Percentiles rank a stretch among this genome's conserved stretches.
These are phyloP conservation scores for Brachyopa scutellaris DNA, from an alignment of 2,888 invertebrate genomes.

Conservation along the genomic window DNA sequence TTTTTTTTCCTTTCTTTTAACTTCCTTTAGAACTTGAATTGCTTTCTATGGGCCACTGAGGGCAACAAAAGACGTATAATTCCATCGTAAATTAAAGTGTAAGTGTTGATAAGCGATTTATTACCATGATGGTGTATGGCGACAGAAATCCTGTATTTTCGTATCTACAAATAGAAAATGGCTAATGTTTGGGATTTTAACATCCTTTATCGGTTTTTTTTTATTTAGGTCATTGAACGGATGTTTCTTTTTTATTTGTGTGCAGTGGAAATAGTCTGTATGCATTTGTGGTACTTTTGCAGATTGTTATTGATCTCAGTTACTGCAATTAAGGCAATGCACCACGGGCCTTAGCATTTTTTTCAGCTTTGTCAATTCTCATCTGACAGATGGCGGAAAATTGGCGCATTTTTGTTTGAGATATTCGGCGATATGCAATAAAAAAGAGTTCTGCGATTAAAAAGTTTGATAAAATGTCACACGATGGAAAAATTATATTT, in stretches of 20 bases:
- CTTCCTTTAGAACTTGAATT: not conserved
- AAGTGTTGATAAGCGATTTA: constrained; percentile 42
- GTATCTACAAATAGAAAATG: not conserved
- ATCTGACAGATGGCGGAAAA: no score
- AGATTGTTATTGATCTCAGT: no score
- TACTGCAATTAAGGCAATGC: no score
- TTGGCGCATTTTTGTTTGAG: no score
- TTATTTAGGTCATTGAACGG: not conserved
- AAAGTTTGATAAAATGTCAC: no score
- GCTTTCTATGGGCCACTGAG: not conserved
- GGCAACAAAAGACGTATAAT: constrained; percentile 10
- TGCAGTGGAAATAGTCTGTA: not conserved
- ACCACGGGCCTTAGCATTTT: no score
- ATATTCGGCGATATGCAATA: no score
- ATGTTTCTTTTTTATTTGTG: not conserved
- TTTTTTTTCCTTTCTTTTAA: not conserved
- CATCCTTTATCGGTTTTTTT: not conserved
- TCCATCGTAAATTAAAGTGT: constrained; percentile 37
- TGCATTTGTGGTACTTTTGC: not conserved
- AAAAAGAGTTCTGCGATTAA: no score
- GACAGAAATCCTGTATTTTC: not conserved
- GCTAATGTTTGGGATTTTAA: constrained; percentile 3
- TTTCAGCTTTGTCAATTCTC: no score
- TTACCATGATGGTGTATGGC: not conserved
- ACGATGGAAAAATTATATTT: no score